Base-by-base conservation (phyloP, 2,888 invertebrate species). In the Eugnorisma glareosa region DNA sequence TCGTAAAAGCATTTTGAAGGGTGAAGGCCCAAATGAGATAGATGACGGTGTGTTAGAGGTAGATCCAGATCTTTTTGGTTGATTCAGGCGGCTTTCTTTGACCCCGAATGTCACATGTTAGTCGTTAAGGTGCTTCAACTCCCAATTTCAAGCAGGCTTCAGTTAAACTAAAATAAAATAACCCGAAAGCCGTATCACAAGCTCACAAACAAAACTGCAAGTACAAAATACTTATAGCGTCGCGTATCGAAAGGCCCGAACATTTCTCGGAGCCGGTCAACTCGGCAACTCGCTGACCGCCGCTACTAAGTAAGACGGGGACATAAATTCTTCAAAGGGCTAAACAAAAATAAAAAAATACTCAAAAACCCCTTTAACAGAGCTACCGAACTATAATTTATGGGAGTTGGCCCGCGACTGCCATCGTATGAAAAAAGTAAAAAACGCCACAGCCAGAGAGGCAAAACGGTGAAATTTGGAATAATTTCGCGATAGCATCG, bases 371-470 rank as follows among this genome's bases (percentile, higher is more conserved):
- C 95, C 95, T 96, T 96, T 96, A 95, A 93, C 92, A 94, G 96
- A 94, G 96, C 96, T 96, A 96, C 96, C 96, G 96, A 96, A 96
- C 96, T 96, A 96, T 96, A 96, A 96, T 96, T 96, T 96, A 96
- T 96, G 96, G 94, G 92, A 91, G 91, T 91, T 80, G 93, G 91
- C 92, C 84, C 92, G 91, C 93, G 94, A 93, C 94, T 94, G 93
- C 93, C 94, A 93, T 94, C 93, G 94, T 89, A 90, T 91, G 92
- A 91, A 94, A 94, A 91, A 93, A 93, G 93, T 92, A 91, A 89
- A 92, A 94, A 93, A 93, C 92, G 87, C 89, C 88, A 89, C 87
- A 90, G 86, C 87, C 79, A 75, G 88, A 85, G 86, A 86, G 86
- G 95, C 96, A 94, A 96, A 96, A 96, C 94, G 96, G 96, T 95